Evolutionary conservation across 2,797 vertebrate genomes (phyloP), one percentile per base, ranked within the genome.

Genomic region (Hyperoplus immaculatus): DNA sequence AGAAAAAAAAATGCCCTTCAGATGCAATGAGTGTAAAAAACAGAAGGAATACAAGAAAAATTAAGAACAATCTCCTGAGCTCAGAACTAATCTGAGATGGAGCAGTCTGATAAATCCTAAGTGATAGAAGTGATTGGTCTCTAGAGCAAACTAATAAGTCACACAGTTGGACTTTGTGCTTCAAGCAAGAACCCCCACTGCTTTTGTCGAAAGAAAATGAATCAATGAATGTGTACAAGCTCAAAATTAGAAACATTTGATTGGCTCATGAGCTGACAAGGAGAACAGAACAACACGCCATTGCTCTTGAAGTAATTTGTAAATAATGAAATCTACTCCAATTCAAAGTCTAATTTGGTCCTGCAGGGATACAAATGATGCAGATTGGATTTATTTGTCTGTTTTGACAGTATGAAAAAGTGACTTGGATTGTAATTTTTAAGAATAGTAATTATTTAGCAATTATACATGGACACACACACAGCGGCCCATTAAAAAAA

Each of bases 101-200:
- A 66, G 43, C 12, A 15, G 49, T 29, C 39, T 21, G 47, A 79
- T 75, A 81, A 76, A 81, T 18, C 11, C 41, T 41, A 46, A 81
- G 50, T 16, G 53, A 53, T 75, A 16, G 47, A 43, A 72, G 60
- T 60, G 74, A 88, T 60, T 83, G 72, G 75, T 64, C 77, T 86
- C 56, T 65, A 42, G 60, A 75, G 66, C n/a, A 38, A 87, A 83
- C 73, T 80, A 88, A 92, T 85, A 81, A 87, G 80, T 78, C 68
- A 64, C 81, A 82, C 73, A 77, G 81, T 74, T 88, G 80, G 82
- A 71, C 65, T 85, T 76, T 77, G 62, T 82, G 51, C 56, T 68
- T 85, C 14, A 41, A 79, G 77, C 53, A 38, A 46, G 47, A 38
- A 69, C 49, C 71, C 47, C 76, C 4, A 41, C 64, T 81, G 78